Conservation (phyloP, 1,140 invertebrate species). For the Diorhabda elongata region DNA sequence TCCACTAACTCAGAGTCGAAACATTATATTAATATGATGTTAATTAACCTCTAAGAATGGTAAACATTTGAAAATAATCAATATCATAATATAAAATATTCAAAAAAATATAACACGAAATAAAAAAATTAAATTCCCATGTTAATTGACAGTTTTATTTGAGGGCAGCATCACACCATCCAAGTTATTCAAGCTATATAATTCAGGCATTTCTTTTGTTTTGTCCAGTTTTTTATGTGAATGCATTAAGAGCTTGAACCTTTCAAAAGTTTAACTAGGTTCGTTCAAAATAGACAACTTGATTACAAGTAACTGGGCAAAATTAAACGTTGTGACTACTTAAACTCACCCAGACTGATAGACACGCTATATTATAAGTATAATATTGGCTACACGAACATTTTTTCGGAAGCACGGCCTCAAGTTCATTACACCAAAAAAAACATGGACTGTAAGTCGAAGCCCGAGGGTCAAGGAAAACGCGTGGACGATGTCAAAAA, state of each 20-base stretch:
- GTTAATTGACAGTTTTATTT: no score
- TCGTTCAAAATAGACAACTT: not conserved
- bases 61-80: no score
- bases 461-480: no score
- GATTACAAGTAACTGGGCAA: not conserved
- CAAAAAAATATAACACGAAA: no score
- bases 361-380: not conserved
- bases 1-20: no score
- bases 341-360: not conserved
- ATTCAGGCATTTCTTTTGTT: not conserved
- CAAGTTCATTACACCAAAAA: conserved; percentile 2
- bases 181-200: no score
- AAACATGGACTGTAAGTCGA: not conserved
- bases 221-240: not conserved
- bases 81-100: no score
- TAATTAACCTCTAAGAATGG: no score
- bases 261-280: not conserved
- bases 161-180: no score
- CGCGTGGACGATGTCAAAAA: no score
- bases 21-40: no score
- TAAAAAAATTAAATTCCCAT: no score
- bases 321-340: conserved; percentile 2
- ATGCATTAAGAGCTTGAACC: not conserved
- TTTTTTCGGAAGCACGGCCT: not conserved
- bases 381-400: conserved; percentile 2